Evolutionary conservation across 2,113 vertebrate genomes (phyloP).

Genomic region (Australoheros scitulus): DNA sequence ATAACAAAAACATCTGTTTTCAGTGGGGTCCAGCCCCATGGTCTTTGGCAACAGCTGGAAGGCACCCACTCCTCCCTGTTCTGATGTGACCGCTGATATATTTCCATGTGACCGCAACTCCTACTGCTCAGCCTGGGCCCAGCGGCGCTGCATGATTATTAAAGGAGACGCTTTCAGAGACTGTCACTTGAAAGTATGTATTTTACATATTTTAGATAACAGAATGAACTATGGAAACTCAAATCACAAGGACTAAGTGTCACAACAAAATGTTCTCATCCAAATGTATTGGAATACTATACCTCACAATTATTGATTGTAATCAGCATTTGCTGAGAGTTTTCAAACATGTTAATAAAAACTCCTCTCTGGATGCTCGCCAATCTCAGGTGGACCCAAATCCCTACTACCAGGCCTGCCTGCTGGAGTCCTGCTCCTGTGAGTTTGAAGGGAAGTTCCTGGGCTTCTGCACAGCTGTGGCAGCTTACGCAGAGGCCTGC

Average conservation of each 20-base stretch:
- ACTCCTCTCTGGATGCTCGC: background rate
- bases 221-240: background rate
- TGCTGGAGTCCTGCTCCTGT: slow-evolving; percentile 85
- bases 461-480: slow-evolving; percentile 86
- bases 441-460: slow-evolving; percentile 86
- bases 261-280: background rate
- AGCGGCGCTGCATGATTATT: slow-evolving; percentile 84
- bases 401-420: slow-evolving; percentile 81
- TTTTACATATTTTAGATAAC: background rate
- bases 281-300: background rate
- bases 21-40: slow-evolving; percentile 62
- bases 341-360: background rate
- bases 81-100: slow-evolving; percentile 76
- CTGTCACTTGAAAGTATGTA: slow-evolving; percentile 82
- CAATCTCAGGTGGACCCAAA: slow-evolving; percentile 81
- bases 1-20: background rate
- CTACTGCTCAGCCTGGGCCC: slow-evolving; percentile 85
- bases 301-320: background rate
- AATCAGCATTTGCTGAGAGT: background rate
- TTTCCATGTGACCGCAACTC: slow-evolving; percentile 85
- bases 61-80: slow-evolving; percentile 74
- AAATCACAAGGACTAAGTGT: background rate
- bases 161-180: slow-evolving; percentile 77
- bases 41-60: slow-evolving; percentile 88
- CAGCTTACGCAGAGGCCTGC: slow-evolving; percentile 86